Evolutionary conservation across 1,140 invertebrate species (phyloP).

Genomic region (Papilio polyxenes): DNA sequence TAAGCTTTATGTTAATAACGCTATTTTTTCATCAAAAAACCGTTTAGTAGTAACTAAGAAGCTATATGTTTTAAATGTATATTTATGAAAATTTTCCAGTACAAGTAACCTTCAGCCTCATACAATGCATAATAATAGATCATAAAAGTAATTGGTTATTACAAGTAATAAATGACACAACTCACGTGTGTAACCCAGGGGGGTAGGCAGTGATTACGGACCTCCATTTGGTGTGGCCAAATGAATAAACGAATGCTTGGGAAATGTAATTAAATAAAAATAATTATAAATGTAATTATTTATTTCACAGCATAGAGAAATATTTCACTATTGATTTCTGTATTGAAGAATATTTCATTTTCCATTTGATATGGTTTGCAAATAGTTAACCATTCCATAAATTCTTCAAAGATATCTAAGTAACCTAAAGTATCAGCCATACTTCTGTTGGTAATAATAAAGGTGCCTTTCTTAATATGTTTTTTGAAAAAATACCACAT

Average conservation of each 20-base stretch:
- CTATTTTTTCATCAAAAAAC: too few relatives aligned
- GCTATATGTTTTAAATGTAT: too few relatives aligned
- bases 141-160: not conserved
- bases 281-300: constrained; percentile 23
- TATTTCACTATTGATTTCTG: constrained; percentile 71
- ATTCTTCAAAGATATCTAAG: constrained; percentile 79
- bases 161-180: too few relatives aligned
- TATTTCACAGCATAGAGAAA: constrained; percentile 76
- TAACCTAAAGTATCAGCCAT: constrained; percentile 79
- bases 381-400: constrained; percentile 79
- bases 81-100: too few relatives aligned
- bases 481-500: constrained; percentile 83
- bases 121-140: too few relatives aligned
- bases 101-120: too few relatives aligned
- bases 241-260: not conserved
- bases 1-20: not conserved
- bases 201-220: too few relatives aligned
- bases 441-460: constrained; percentile 82
- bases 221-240: too few relatives aligned
- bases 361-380: constrained; percentile 70
- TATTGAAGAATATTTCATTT: constrained; percentile 75
- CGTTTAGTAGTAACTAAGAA: too few relatives aligned
- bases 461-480: constrained; percentile 80
- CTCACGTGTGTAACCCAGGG: too few relatives aligned
- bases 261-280: not conserved